Evolutionary conservation across 2,113 vertebrate species (phyloP), one percentile per base, ranked within the genome.

Genomic region (Gallinago paraguaiae): DNA sequence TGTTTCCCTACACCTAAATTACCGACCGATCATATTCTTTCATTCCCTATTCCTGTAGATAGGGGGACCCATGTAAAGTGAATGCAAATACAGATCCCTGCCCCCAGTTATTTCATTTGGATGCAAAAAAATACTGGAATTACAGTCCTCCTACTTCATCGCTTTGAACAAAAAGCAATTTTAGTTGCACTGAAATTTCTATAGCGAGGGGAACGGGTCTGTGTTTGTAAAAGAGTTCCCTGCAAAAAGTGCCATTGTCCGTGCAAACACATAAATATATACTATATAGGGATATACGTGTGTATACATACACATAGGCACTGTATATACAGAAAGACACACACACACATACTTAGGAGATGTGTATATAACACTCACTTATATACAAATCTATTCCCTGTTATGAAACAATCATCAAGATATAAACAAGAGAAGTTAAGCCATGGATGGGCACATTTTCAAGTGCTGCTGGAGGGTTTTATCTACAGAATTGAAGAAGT

Each of bases 381-480:
- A 96, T 93, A 95, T 13, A 95, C 96, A 96, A 87, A 93, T 95
- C 93, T 90, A 84, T 91, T 92, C 80, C 82, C 48, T 72, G 75
- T 86, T 94, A 81, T 75, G 81, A 95, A 97, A 86, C 72, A 78
- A 96, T 94, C 90, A 93, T 77, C 56, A 69, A 90, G 94, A 96
- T 82, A 95, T 96, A 97, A 97, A 96, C 91, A 96, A 92, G 82
- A 85, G 74, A 92, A 89, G 85, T 94, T 95, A 90, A 84, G 85
- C 70, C 70, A 57, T 0, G 22, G 72, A 92, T 74, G 82, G 89
- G 86, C 85, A 78, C 25, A 11, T 90, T 96, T 96, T 96, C 92
- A 97, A 94, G 86, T 57, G 77, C 82, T 93, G 82, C 74, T 76
- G 87, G 41, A 86, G 64, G 27, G 53, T 88, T 96, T 95, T 97